Evolutionary conservation across 2,797 vertebrate species (phyloP), one percentile per base, ranked within the genome.

Genomic region (Cynopterus sphinx): DNA sequence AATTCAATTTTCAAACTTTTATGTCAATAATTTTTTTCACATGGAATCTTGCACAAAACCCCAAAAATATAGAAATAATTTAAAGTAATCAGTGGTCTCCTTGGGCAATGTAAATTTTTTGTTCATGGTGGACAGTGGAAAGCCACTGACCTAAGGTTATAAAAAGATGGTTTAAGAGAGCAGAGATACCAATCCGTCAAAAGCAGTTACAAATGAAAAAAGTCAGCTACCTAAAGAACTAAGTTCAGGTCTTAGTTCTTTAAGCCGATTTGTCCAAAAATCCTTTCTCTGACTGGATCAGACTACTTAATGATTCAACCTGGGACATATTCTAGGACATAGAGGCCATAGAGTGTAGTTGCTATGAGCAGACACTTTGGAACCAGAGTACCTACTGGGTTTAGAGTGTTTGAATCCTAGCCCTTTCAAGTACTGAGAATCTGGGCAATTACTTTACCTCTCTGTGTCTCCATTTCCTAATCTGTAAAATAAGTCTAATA

Each of bases 371-470:
- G 33, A 49, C 3, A 3, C 53, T 33, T 28, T 7, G 31, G 26
- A 55, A 24, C 43, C 3, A 0, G 8, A 1, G 10, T 2, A 2
- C 3, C 6, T 9, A 4, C n/a, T 3, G 1, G 1, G 3, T 49
- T 36, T 73, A 13, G 6, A 36, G 55, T 22, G 5, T 61, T 36
- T 57, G 13, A 51, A 59, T 39, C 85, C 11, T 39, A 53, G 65
- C 51, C 53, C 9, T 82, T 75, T 8, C n/a, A 12, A 51, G 49
- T 75, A 21, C 39, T 57, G 15, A 22, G 7, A 13, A 41, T 16
- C 10, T n/a, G 28, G 28, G 31, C 1, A 1, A 28, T 70, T 19
- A 46, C 16, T 41, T n/a, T 51, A 43, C 6, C 49, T 41, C 10
- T 73, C 57, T 73, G 41, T 78, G 16, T 10, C 59, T 53, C 49